Evolutionary conservation across 2,113 vertebrate species (phyloP), one percentile per base, ranked within the genome.

Genomic region (Larimichthys crocea): DNA sequence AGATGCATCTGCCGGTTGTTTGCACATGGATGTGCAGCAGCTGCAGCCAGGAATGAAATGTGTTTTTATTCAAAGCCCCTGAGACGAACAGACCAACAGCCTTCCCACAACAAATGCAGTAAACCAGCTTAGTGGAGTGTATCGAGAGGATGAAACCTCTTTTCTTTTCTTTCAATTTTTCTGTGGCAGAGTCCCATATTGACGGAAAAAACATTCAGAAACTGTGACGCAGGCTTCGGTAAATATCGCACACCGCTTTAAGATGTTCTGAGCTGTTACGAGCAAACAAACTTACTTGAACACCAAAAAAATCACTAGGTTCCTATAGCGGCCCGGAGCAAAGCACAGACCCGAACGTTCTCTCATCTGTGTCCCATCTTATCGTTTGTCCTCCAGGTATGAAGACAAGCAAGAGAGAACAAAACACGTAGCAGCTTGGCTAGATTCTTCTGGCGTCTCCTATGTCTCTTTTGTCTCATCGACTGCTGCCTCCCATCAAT

Each of bases 1-100:
- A 74, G 86, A 85, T 82, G 61, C 92, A 90, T 92, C 88, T 94
- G 92, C 79, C 86, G 92, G 61, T 70, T 93, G 91, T 92, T 92
- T 93, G 90, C 87, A 87, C 72, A 82, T 69, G 89, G 83, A 88
- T 86, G 80, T 78, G 59, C 81, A 63, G 87, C 93, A 92, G 92
- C 91, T 91, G 92, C 40, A 88, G 87, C 84, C 77, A 66, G 68
- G 48, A 83, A 71, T 86, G 76, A 82, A 86, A 79, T 76, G 60
- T 84, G 80, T 87, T 92, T 89, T 88, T 82, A 86, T 80, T 74
- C 64, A 68, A 89, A 92, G 79, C 85, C 87, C 85, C 69, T 0
- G 88, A 84, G 90, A 91, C 52, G 44, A 26, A 26, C 26, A 26
- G 26, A 80, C 80, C 84, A 84, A 65, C 86, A 79, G 81, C 79